These are phyloP conservation scores for Amblyteles armatorius DNA, from an alignment of 2,888 invertebrate species.

Conservation along the genomic window DNA sequence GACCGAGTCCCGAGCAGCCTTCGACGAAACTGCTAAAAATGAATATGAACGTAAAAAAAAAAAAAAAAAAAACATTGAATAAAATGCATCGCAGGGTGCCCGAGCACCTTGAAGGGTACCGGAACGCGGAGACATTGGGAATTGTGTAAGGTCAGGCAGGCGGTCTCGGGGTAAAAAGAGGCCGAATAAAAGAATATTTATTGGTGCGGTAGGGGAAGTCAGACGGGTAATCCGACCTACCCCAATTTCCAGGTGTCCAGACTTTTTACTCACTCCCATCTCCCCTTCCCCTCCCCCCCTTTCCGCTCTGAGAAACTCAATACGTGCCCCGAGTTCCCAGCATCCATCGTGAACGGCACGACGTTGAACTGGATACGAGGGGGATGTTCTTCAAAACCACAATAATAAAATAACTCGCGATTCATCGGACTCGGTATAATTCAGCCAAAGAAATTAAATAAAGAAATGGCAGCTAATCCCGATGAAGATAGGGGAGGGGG, in stretches of 20 bases:
- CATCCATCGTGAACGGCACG: slow-evolving; percentile 31
- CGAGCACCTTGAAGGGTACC: slow-evolving; percentile 17
- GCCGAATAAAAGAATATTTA: slow-evolving; percentile 10
- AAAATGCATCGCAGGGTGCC: slow-evolving; percentile 14
- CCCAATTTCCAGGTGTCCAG: slow-evolving; percentile 62
- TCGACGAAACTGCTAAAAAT: slow-evolving; percentile 38
- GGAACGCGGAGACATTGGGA: slow-evolving; percentile 3
- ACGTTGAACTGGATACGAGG: slow-evolving; percentile 15
- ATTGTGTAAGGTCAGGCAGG: slow-evolving; percentile 42
- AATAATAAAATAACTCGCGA: slow-evolving; percentile 50
- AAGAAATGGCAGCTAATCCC: slow-evolving; percentile 32
- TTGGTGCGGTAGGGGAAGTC: neutral
- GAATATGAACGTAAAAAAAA: neutral
- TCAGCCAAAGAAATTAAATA: slow-evolving; percentile 12
- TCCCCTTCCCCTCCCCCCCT: neutral
- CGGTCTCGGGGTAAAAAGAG: slow-evolving; percentile 29
- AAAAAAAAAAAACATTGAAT: neutral
- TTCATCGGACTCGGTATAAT: slow-evolving; percentile 27
- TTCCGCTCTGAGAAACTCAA: slow-evolving; percentile 33
- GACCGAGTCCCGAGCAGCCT: slow-evolving; percentile 9
- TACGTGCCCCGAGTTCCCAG: slow-evolving; percentile 48
- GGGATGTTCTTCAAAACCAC: slow-evolving; percentile 28
- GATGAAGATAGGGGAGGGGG: neutral
- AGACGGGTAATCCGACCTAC: slow-evolving; percentile 55
- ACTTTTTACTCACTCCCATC: slow-evolving; percentile 38